Conservation (phyloP, 1,140 invertebrate species). For the Bursaphelenchus mucronatus region DNA sequence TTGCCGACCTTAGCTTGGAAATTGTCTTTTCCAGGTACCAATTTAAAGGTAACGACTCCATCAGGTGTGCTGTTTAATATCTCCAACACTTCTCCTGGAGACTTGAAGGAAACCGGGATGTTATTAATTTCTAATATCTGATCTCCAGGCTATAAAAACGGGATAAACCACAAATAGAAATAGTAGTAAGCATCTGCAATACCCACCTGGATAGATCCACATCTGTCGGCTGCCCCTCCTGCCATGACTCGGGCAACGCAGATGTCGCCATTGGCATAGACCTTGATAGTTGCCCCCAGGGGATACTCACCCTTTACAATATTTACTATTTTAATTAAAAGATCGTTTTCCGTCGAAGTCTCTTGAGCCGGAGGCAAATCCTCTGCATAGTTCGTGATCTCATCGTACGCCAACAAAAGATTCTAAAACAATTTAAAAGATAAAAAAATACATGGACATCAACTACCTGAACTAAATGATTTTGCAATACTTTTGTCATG, state of each 20-base stretch:
- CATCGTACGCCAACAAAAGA: constrained; percentile 16
- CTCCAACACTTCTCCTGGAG: constrained; percentile 15
- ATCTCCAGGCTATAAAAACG: constrained; percentile 24
- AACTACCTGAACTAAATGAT: constrained; percentile 1
- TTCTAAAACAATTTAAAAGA: constrained; percentile 14
- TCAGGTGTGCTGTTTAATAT: constrained; percentile 15
- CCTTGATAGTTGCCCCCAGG: constrained; percentile 26
- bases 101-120: constrained; percentile 20
- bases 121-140: constrained; percentile 22
- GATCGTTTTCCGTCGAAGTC: neutral
- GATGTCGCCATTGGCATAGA: constrained; percentile 19
- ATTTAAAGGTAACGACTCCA: constrained; percentile 15
- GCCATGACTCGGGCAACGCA: constrained; percentile 24
- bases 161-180: neutral
- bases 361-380: neutral
- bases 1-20: neutral
- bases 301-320: constrained; percentile 21
- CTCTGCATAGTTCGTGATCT: constrained; percentile 11
- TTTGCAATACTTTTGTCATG: constrained; percentile 3
- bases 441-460: neutral
- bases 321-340: constrained; percentile 12
- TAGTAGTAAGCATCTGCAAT: neutral
- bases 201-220: constrained; percentile 22
- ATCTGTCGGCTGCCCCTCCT: constrained; percentile 24
- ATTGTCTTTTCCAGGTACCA: constrained; percentile 6